Evolutionary conservation across 2,888 invertebrate species (phyloP).

Genomic region (Cerastis leucographa): DNA sequence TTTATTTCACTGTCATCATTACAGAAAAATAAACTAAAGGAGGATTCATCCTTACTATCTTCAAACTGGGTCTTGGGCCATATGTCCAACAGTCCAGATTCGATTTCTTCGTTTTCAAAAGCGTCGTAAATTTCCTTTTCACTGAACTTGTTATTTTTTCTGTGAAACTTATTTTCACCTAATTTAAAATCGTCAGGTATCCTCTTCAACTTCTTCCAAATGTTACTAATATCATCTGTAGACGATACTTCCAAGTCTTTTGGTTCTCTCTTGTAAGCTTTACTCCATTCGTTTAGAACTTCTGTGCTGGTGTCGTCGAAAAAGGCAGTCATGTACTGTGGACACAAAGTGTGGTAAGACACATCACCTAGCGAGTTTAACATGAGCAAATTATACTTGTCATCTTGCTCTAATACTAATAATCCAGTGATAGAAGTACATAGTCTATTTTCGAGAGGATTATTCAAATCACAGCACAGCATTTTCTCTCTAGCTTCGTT

Average conservation of each 20-base stretch:
- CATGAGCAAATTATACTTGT: constrained; percentile 79
- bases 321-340: constrained; percentile 78
- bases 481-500: constrained; percentile 77
- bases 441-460: constrained; percentile 79
- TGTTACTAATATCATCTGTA: constrained; percentile 74
- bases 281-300: constrained; percentile 80
- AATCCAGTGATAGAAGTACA: constrained; percentile 79
- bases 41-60: constrained; percentile 59
- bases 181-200: constrained; percentile 76
- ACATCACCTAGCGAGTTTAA: constrained; percentile 87
- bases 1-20: constrained; percentile 71
- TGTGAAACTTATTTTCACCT: constrained; percentile 65
- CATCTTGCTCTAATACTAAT: constrained; percentile 75
- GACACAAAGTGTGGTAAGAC: constrained; percentile 79
- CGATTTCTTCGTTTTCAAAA: constrained; percentile 80
- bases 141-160: constrained; percentile 69
- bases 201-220: constrained; percentile 78
- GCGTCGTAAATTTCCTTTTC: constrained; percentile 79
- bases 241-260: constrained; percentile 78
- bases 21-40: constrained; percentile 62
- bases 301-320: constrained; percentile 79
- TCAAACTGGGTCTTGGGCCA: constrained; percentile 73
- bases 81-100: constrained; percentile 79
- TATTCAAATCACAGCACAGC: constrained; percentile 79
- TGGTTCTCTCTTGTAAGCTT: constrained; percentile 69